These are phyloP conservation scores for Cyprinodon brontotheroides DNA, from an alignment of 2,113 vertebrate genomes.

Conservation along the genomic window DNA sequence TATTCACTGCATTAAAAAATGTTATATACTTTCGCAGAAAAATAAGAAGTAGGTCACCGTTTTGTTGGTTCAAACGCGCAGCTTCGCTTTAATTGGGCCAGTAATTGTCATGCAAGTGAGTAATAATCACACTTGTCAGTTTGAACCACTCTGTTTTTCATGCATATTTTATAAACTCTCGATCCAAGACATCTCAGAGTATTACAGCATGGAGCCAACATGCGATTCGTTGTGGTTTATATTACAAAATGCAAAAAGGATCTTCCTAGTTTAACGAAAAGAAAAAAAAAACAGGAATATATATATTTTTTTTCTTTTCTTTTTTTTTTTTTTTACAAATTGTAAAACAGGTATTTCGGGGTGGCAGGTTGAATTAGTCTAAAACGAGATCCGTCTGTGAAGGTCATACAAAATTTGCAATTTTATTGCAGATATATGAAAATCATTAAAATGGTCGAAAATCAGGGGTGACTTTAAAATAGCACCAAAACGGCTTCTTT, in stretches of 20 bases:
- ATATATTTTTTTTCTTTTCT: too few relatives aligned
- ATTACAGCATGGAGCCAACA: not conserved
- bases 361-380: too few relatives aligned
- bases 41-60: not conserved
- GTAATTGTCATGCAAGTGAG: conserved; percentile 20
- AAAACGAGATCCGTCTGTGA: not conserved
- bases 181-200: not conserved
- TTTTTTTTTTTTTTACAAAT: too few relatives aligned
- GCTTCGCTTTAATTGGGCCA: conserved; percentile 10
- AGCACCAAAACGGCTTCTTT: too few relatives aligned
- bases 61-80: not conserved
- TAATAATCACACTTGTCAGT: conserved; percentile 12
- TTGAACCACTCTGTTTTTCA: conserved; percentile 10
- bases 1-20: not conserved
- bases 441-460: not conserved
- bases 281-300: too few relatives aligned
- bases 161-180: not conserved
- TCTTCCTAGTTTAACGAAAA: not conserved
- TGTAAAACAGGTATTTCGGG: too few relatives aligned
- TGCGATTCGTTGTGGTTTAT: not conserved
- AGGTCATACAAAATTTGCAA: not conserved
- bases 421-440: not conserved
- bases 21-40: not conserved
- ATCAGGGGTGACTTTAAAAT: not conserved
- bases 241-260: not conserved